Conservation (phyloP, 2,888 invertebrate genomes). For the Arrhopalites spinosus region DNA sequence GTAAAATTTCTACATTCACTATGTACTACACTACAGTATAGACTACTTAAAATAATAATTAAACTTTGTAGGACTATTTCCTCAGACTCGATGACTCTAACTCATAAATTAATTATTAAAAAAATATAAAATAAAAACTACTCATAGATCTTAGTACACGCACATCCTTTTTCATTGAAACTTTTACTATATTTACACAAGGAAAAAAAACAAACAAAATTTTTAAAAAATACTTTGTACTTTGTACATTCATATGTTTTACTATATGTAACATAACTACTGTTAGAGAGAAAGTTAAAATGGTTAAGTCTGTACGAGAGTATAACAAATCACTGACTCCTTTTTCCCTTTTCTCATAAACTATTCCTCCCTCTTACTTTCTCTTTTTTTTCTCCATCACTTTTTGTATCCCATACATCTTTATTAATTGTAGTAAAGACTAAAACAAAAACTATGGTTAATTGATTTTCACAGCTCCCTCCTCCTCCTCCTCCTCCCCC, state of each 20-base stretch:
- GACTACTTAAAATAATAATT: too few relatives aligned
- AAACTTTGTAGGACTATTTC: too few relatives aligned
- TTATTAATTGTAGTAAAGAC: too few relatives aligned
- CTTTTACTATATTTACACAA: neutral
- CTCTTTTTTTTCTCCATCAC: neutral
- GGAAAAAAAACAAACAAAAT: too few relatives aligned
- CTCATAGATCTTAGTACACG: neutral
- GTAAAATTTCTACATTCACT: too few relatives aligned
- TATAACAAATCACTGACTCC: slow-evolving; percentile 4
- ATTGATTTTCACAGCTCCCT: too few relatives aligned
- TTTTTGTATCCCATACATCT: neutral
- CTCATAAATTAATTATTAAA: neutral
- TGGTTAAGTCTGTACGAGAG: neutral
- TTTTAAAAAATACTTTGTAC: neutral
- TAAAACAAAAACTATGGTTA: too few relatives aligned
- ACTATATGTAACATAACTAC: neutral
- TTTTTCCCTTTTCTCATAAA: too few relatives aligned
- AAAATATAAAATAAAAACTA: neutral
- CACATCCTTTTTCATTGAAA: neutral
- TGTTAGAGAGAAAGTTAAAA: neutral
- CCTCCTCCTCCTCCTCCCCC: too few relatives aligned
- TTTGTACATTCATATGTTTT: neutral
- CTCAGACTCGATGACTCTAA: neutral
- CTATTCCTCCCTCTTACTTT: neutral
- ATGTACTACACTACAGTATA: too few relatives aligned